Percentiles rank a stretch among this genome's conserved stretches.
Evolutionary conservation across 2,888 invertebrate genomes (phyloP).

Genomic region (Coelopa pilipes): DNA sequence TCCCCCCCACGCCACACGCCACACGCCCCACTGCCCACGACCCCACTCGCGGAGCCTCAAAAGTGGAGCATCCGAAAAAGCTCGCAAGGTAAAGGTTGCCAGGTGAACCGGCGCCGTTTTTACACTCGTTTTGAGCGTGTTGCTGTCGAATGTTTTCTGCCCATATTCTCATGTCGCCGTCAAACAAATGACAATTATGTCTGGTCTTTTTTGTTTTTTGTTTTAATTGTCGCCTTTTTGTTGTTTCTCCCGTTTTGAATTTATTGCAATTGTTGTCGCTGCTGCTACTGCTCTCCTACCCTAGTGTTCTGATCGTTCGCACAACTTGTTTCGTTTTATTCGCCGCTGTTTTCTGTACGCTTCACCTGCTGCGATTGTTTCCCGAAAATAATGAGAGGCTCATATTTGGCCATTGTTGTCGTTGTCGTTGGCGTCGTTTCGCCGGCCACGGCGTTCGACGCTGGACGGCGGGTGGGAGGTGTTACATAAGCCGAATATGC

Average conservation of each 20-base stretch:
- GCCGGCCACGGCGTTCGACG: no score
- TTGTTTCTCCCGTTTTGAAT: background rate
- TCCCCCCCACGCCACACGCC: no score
- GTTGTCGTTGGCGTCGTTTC: no score
- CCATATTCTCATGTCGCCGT: background rate
- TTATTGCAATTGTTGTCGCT: background rate
- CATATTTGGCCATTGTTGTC: no score
- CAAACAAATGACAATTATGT: background rate
- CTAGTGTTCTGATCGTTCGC: background rate
- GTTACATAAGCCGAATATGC: no score
- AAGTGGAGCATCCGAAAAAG: conserved; percentile 2
- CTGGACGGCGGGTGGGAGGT: no score
- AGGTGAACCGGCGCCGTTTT: conserved; percentile 4
- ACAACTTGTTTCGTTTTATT: background rate
- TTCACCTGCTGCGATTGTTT: background rate
- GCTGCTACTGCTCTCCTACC: background rate
- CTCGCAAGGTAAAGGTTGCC: conserved; percentile 24
- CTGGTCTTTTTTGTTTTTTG: background rate
- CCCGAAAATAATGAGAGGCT: no score
- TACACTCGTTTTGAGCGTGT: background rate
- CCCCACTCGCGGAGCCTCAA: background rate
- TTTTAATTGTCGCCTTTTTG: background rate
- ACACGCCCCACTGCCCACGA: no score
- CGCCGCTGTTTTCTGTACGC: conserved; percentile 4
- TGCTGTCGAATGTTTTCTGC: background rate